Percentiles rank a stretch among this genome's conserved stretches.
phyloP scores from a whole-genome alignment of 1,140 invertebrate genomes.

The Panagrolaimus sp. region DNA sequence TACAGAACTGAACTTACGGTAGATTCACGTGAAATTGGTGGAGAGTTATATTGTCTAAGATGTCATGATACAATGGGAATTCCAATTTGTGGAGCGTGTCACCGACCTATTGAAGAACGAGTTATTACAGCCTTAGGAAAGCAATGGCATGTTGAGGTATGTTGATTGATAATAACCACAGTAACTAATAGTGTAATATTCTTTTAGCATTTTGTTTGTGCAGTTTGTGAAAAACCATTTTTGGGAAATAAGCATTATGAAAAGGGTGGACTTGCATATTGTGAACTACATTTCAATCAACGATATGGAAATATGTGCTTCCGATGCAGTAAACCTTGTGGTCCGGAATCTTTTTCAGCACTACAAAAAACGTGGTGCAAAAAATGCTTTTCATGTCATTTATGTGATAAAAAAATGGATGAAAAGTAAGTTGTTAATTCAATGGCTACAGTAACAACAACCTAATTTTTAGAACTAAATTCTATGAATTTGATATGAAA shows the following conservation, averaged over 20 bases:
- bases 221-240: slow-evolving; percentile 98
- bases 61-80: slow-evolving; percentile 99
- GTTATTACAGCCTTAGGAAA: slow-evolving; percentile 95
- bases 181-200: slow-evolving; percentile 30
- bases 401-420: slow-evolving; percentile 93
- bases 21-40: slow-evolving; percentile 87
- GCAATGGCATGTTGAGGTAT: slow-evolving; percentile 93
- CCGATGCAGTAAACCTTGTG: slow-evolving; percentile 95
- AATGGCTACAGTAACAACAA: no score
- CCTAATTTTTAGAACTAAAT: slow-evolving; percentile 74
- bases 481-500: slow-evolving; percentile 96
- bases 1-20: slow-evolving; percentile 66
- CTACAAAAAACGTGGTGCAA: slow-evolving; percentile 99
- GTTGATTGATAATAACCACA: slow-evolving; percentile 18
- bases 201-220: slow-evolving; percentile 89
- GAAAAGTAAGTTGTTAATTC: slow-evolving; percentile 69
- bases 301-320: slow-evolving; percentile 97
- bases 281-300: slow-evolving; percentile 97
- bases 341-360: slow-evolving; percentile 91
- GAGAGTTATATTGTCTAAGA: slow-evolving; percentile 88
- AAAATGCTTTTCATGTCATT: slow-evolving; percentile 94
- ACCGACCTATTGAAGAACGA: slow-evolving; percentile 88
- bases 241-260: slow-evolving; percentile 97
- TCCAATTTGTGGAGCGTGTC: slow-evolving; percentile 89
- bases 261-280: slow-evolving; percentile 95